Evolutionary conservation across 2,888 invertebrate genomes (phyloP), one percentile per base, ranked within the genome.

Genomic region (Sycophila texana): DNA sequence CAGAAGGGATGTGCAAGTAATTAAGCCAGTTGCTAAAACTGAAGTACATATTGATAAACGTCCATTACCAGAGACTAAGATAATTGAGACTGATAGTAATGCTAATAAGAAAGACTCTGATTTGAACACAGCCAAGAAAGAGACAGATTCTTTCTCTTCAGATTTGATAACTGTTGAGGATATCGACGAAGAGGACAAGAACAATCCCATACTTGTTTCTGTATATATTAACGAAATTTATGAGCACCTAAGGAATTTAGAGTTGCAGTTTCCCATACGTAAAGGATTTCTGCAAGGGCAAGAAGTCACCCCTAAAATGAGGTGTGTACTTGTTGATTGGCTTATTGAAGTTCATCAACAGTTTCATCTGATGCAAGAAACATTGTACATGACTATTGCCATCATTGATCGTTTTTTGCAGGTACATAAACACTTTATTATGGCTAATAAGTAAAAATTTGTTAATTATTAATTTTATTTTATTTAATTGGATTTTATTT

Each of bases 171-270:
- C 86, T 76, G 92, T 94, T 82, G 94, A 94, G 85, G 94, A 96
- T 85, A 96, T 97, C 88, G 97, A 97, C 87, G 92, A 92, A 18
- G 93, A 93, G 67, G 96, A 96, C 87, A 92, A 91, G 58, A 92
- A 93, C 63, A 96, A 96, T 89, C 95, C 96, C 3, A 92, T 95
- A 84, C 92, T 97, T 84, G 95, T 97, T 87, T 93, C 95, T 18
- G 94, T 95, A 84, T 98, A 98, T 89, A 95, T 96, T 51, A 95
- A 96, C 83, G 98, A 98, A 85, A 98, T 99, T 87, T 98, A 97
- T 88, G 91, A 92, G 20, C 97, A 98, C 91, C 92, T 98, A 87
- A 93, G 94, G 82, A 91, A 93, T 68, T 90, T 98, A 81, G 98
- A 98, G 92, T 88, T 89, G 20, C 92, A 93, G 83, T 95, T 93